Evolutionary conservation across 2,888 invertebrate genomes (phyloP).

Genomic region (Eurois occulta): DNA sequence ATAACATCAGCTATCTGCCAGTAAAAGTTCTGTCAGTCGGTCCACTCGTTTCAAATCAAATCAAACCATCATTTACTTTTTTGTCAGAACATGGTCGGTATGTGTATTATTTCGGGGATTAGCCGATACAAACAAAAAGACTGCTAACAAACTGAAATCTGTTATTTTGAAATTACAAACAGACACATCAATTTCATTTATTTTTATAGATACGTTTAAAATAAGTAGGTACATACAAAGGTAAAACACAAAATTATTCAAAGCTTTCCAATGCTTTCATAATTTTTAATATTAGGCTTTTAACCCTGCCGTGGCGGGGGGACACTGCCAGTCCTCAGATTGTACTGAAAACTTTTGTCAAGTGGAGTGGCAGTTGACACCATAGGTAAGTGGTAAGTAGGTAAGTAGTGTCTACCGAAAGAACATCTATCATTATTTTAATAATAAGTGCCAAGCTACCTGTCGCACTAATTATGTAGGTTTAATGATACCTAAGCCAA

Average conservation of each 20-base stretch:
- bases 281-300: not conserved
- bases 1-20: no score
- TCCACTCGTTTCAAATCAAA: no score
- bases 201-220: no score
- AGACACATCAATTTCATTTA: no score
- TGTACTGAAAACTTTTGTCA: not conserved
- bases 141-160: no score
- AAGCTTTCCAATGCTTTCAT: not conserved
- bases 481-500: not conserved
- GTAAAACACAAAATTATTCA: not conserved
- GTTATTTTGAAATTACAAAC: no score
- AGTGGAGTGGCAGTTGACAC: not conserved
- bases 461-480: not conserved
- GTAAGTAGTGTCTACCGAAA: not conserved
- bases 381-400: not conserved
- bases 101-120: no score
- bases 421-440: conserved; percentile 7
- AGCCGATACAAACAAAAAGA: no score
- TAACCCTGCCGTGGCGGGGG: not conserved
- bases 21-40: no score
- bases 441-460: not conserved
- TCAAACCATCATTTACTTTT: no score
- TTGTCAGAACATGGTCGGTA: no score
- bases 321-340: not conserved
- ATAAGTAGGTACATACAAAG: no score